Conservation (phyloP, 2,113 vertebrate genomes). For the Ornithorhynchus anatinus region DNA sequence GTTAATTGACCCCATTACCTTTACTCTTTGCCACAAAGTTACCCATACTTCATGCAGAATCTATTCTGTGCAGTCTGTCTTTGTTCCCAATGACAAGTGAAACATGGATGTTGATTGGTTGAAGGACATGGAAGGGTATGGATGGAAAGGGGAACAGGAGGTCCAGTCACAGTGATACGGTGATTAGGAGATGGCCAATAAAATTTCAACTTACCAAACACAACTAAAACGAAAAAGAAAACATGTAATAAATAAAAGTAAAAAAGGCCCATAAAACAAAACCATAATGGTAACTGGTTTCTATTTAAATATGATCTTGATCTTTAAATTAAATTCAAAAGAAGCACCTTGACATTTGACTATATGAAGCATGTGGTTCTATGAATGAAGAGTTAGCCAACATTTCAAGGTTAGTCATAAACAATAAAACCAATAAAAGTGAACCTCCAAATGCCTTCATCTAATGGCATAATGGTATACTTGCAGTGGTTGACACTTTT, state of each 20-base stretch:
- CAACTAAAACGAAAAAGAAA: slow-evolving; percentile 94
- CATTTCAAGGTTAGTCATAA: slow-evolving; percentile 28
- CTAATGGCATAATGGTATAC: slow-evolving; percentile 2
- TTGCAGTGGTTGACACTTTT: neutral
- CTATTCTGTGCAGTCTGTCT: slow-evolving; percentile 85
- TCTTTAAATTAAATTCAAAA: slow-evolving; percentile 43
- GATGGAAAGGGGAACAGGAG: slow-evolving; percentile 91
- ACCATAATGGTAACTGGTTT: slow-evolving; percentile 56
- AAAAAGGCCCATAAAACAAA: slow-evolving; percentile 60
- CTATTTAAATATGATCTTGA: slow-evolving; percentile 39
- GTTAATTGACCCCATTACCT: slow-evolving; percentile 88
- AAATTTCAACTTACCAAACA: slow-evolving; percentile 99
- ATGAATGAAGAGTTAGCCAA: slow-evolving; percentile 34
- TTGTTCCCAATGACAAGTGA: slow-evolving; percentile 88
- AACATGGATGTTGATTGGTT: slow-evolving; percentile 90
- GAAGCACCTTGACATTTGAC: slow-evolving; percentile 38
- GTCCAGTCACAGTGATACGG: slow-evolving; percentile 88
- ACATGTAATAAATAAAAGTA: slow-evolving; percentile 83
- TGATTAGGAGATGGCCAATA: slow-evolving; percentile 94
- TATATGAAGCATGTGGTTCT: slow-evolving; percentile 10
- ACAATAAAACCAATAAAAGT: slow-evolving; percentile 28
- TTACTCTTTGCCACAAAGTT: slow-evolving; percentile 83
- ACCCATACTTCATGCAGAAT: slow-evolving; percentile 84
- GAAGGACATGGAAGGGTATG: slow-evolving; percentile 87
- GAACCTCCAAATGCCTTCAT: slow-evolving; percentile 12